Evolutionary conservation across 2,888 invertebrate genomes (phyloP).

Genomic region (Smittia aterrima): DNA sequence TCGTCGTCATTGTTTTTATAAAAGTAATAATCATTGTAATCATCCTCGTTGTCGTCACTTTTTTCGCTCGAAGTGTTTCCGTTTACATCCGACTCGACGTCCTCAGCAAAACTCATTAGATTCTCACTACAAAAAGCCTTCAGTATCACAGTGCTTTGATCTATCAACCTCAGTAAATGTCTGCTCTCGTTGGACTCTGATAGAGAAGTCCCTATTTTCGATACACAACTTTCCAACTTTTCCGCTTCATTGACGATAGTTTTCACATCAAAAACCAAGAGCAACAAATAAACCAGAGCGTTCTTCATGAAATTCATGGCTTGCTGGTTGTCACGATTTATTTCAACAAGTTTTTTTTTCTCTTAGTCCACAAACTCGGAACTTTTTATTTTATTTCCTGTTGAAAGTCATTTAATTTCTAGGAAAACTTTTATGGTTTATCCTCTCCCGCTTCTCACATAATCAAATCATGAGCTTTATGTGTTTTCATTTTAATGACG

Average conservation of each 20-base stretch:
- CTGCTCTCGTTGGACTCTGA: neutral
- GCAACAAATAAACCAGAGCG: neutral
- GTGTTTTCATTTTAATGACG: neutral
- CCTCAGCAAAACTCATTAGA: slow-evolving; percentile 12
- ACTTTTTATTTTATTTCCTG: neutral
- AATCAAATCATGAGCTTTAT: neutral
- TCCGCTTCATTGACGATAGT: slow-evolving; percentile 20
- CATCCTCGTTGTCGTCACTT: neutral
- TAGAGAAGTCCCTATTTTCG: neutral
- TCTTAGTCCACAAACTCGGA: neutral
- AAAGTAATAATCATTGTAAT: slow-evolving; percentile 11
- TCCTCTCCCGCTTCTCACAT: neutral
- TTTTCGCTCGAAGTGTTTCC: neutral
- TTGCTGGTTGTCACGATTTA: neutral
- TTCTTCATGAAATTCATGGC: slow-evolving; percentile 27
- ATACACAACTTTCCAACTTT: slow-evolving; percentile 27
- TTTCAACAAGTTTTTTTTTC: neutral
- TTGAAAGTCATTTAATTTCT: neutral
- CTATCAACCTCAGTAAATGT: slow-evolving; percentile 25
- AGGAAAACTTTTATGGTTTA: neutral
- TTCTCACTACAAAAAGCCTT: slow-evolving; percentile 36
- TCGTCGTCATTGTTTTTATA: neutral
- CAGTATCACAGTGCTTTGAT: slow-evolving; percentile 36
- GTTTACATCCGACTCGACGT: neutral
- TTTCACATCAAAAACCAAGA: slow-evolving; percentile 13